Percentiles rank a stretch among this genome's conserved stretches.
These are phyloP conservation scores for Leptogaster cylindrica DNA, from an alignment of 2,888 invertebrate species.

Conservation along the genomic window DNA sequence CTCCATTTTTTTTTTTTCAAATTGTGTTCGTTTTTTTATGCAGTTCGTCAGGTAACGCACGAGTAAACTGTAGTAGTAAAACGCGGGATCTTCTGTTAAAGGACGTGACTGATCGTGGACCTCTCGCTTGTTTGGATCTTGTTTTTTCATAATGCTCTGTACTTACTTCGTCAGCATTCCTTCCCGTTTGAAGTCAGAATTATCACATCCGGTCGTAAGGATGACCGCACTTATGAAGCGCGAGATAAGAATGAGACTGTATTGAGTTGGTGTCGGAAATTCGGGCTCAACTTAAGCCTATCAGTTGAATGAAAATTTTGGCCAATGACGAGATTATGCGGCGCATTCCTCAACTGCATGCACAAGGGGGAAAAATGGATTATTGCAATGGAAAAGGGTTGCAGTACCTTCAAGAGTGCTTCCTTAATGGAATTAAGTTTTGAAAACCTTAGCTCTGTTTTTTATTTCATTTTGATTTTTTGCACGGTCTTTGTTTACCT, in stretches of 20 bases:
- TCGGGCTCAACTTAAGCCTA: neutral
- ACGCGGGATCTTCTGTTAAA: conserved; percentile 8
- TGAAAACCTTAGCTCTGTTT: conserved; percentile 8
- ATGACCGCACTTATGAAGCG: conserved; percentile 46
- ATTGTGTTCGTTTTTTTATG: conserved; percentile 7
- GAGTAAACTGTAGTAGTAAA: conserved; percentile 14
- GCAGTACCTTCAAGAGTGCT: neutral
- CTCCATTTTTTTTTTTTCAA: conserved; percentile 22
- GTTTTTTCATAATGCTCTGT: neutral
- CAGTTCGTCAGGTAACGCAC: neutral
- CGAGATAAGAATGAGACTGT: conserved; percentile 44
- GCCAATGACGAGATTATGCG: neutral
- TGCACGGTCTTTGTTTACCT: neutral
- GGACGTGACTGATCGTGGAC: neutral
- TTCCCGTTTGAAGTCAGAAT: conserved; percentile 6
- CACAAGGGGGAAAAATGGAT: neutral
- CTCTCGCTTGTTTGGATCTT: conserved; percentile 27
- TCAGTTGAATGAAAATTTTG: neutral
- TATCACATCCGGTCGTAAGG: conserved; percentile 43
- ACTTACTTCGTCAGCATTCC: neutral
- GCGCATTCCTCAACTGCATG: conserved; percentile 10
- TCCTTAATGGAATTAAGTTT: conserved; percentile 18
- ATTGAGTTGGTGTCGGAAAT: conserved; percentile 4
- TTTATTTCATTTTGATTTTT: too few species aligned
- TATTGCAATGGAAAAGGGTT: neutral